Evolutionary conservation across 1,140 invertebrate genomes (phyloP).

Genomic region (Agraylea sexmaculata): DNA sequence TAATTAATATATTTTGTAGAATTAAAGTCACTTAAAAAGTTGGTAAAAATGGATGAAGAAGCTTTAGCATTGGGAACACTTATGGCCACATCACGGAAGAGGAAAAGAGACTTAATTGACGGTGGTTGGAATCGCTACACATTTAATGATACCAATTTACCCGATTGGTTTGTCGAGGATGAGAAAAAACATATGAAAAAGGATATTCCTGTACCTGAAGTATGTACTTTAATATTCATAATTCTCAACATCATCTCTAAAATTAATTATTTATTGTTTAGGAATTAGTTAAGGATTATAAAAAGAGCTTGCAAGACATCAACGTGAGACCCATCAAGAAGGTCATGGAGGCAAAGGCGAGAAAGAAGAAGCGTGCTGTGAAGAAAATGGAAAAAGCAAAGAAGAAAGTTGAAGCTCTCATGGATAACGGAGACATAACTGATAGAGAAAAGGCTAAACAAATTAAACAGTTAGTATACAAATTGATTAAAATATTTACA

Average conservation of each 20-base stretch:
- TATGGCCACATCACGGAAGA: constrained; percentile 74
- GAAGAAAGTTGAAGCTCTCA: constrained; percentile 86
- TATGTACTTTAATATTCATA: constrained; percentile 23
- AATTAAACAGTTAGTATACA: constrained; percentile 64
- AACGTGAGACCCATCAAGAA: constrained; percentile 95
- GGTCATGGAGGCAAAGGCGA: constrained; percentile 93
- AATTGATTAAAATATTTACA: background rate
- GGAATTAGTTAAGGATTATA: constrained; percentile 61
- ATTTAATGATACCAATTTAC: constrained; percentile 80
- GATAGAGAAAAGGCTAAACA: constrained; percentile 87
- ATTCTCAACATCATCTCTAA: background rate
- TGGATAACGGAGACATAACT: constrained; percentile 81
- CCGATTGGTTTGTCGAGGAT: constrained; percentile 93
- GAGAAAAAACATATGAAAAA: constrained; percentile 84
- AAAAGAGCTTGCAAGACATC: constrained; percentile 69
- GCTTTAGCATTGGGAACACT: constrained; percentile 80
- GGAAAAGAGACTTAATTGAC: constrained; percentile 74
- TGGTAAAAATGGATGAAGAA: constrained; percentile 68
- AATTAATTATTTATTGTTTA: constrained; percentile 24
- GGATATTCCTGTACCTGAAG: constrained; percentile 65
- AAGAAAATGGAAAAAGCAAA: constrained; percentile 85
- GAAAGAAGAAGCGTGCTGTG: constrained; percentile 85
- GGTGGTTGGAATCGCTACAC: constrained; percentile 83
- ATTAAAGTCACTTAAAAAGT: constrained; percentile 42
- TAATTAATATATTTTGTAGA: constrained; percentile 14